phyloP scores from a whole-genome alignment of 2,797 vertebrate species.

The Iguana delicatissima region DNA sequence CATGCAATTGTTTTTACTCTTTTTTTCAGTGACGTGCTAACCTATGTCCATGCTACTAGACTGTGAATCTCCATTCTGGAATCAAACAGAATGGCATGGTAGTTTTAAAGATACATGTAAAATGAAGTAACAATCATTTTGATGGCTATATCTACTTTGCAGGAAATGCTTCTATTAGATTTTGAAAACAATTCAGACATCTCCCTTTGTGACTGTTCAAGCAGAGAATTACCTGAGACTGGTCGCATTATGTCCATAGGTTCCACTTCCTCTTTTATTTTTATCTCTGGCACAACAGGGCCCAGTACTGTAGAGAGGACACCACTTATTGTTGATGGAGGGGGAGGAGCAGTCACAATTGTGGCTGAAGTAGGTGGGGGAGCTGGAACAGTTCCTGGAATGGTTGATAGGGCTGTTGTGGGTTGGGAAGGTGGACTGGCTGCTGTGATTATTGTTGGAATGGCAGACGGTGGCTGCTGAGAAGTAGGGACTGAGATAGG shows the following conservation, averaged over 20 bases:
- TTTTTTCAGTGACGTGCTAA: not conserved
- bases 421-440: slow-evolving; percentile 91
- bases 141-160: not conserved
- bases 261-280: slow-evolving; percentile 95
- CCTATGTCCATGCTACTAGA: not conserved
- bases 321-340: slow-evolving; percentile 86
- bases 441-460: slow-evolving; percentile 87
- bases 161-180: not conserved
- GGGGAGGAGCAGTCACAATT: slow-evolving; percentile 89
- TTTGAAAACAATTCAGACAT: not conserved
- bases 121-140: not conserved
- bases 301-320: slow-evolving; percentile 81
- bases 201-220: not conserved
- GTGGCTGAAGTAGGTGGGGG: slow-evolving; percentile 86
- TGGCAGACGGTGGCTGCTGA: slow-evolving; percentile 90
- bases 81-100: not conserved
- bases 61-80: not conserved
- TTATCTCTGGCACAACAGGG: slow-evolving; percentile 86
- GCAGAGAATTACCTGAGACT: slow-evolving; percentile 79
- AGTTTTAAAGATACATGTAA: slow-evolving; percentile 6
- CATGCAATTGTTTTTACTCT: not conserved
- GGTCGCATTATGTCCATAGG: slow-evolving; percentile 88
- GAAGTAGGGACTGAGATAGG: slow-evolving; percentile 80
- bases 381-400: slow-evolving; percentile 87
- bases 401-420: slow-evolving; percentile 84